phyloP scores from a whole-genome alignment of 2,113 vertebrate species.

The Clupea harengus region DNA sequence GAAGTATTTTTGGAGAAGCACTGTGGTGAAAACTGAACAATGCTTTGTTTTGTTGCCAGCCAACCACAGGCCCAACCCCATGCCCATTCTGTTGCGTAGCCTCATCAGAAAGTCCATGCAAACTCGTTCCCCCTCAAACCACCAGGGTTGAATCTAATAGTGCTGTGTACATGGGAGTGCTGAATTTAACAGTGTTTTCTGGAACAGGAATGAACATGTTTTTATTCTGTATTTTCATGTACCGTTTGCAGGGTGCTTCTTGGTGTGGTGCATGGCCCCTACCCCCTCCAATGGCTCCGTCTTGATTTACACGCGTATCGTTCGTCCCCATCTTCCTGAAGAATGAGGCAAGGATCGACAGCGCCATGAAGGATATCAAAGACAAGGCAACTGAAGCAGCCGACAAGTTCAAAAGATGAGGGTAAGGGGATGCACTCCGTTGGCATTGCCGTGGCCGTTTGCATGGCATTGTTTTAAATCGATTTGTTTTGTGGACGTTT shows the following conservation, averaged over 20 bases:
- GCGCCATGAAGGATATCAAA: slow-evolving; percentile 80
- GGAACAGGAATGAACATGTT: background rate
- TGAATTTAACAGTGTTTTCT: background rate
- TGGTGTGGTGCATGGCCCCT: slow-evolving; percentile 96
- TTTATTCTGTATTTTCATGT: background rate
- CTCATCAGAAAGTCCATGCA: background rate
- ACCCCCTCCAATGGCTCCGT: slow-evolving; percentile 86
- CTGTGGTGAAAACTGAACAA: background rate
- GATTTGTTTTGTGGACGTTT: no score
- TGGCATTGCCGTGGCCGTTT: no score
- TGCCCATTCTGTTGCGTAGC: background rate
- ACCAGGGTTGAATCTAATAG: background rate
- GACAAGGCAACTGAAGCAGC: slow-evolving; percentile 89
- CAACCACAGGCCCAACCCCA: background rate
- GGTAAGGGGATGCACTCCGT: slow-evolving; percentile 62
- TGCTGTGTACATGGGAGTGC: no score
- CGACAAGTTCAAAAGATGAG: slow-evolving; percentile 85
- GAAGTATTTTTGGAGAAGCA: background rate
- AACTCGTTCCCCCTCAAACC: background rate
- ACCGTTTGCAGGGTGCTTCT: slow-evolving; percentile 78
- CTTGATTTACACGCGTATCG: slow-evolving; percentile 82
- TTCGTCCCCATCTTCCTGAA: slow-evolving; percentile 91
- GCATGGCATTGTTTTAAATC: no score
- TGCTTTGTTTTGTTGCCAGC: background rate
- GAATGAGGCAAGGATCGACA: slow-evolving; percentile 82